Base-by-base conservation (phyloP, 2,797 vertebrate species). In the Geotrypetes seraphini region DNA sequence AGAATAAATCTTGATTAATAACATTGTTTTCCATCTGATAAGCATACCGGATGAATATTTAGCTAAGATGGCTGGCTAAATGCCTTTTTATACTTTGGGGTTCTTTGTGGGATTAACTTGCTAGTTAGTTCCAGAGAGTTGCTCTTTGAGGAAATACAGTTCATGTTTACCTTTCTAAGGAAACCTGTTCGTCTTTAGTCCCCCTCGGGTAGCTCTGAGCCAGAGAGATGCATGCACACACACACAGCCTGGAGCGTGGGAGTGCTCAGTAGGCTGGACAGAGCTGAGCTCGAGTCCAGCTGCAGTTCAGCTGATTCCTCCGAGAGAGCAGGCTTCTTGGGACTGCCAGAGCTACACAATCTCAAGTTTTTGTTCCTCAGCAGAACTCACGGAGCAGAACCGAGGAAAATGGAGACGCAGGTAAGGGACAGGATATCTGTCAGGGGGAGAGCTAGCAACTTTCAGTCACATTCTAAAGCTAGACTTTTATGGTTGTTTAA, bases 101-200 rank as follows among this genome's bases (percentile, higher is more conserved):
- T n/a, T n/a, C 23, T 18, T 23, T 25, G 42, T 36, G 63, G 74
- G 77, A 77, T 76, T 80, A 79, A 79, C 43, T 6, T 41, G 60
- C 59, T 50, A 19, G 9, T 50, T n/a, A n/a, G n/a, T 39, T 56
- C 57, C 60, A 35, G 53, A 57, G n/a, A 59, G 57, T 47, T 65
- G 47, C 57, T 60, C 50, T 40, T 63, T 47, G 57, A 43, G 41
- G 65, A 70, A 79, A 65, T 58, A 70, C 67, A 54, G 38, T 63
- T 64, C 39, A 39, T 70, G 71, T 69, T 79, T 76, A 83, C 76
- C 76, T 81, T n/a, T n/a, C 79, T 78, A 79, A 83, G 73, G 79
- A 76, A 81, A 81, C 73, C 75, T 78, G 77, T 62, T 51, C 19
- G 54, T 10, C 62, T 36, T 25, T 25, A 13, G 19, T 33, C 53